Conservation (phyloP, 2,888 invertebrate species). For the Lasioglossum morio region DNA sequence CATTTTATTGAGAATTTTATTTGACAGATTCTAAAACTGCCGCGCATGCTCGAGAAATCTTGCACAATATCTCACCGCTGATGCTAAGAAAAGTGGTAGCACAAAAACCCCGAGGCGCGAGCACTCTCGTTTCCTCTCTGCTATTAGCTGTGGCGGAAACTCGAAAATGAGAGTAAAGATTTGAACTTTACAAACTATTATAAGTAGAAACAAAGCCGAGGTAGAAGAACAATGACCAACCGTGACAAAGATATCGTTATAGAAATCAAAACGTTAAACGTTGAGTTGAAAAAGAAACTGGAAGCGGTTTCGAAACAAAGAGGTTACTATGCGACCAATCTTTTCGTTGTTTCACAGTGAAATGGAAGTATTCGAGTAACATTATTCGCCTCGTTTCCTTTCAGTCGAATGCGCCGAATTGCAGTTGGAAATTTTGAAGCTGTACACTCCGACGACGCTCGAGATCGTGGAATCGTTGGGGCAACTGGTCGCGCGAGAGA, state of each 20-base stretch:
- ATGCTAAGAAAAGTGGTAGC: no score
- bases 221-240: conserved; percentile 32
- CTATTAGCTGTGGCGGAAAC: not conserved
- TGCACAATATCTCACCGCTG: no score
- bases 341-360: not conserved
- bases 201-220: not conserved
- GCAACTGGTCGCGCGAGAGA: not conserved
- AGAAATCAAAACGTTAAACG: conserved; percentile 39
- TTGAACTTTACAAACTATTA: not conserved
- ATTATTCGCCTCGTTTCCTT: not conserved
- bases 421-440: conserved; percentile 65
- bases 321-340: conserved; percentile 18
- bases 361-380: not conserved
- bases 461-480: conserved; percentile 63
- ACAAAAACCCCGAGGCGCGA: no score
- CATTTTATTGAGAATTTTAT: no score
- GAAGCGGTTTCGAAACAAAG: conserved; percentile 72
- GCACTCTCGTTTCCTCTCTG: not conserved
- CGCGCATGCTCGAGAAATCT: no score
- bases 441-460: conserved; percentile 67
- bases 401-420: conserved; percentile 71
- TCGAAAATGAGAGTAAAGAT: not conserved
- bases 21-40: no score
- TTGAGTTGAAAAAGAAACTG: conserved; percentile 62
- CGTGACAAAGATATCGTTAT: conserved; percentile 19